phyloP scores from a whole-genome alignment of 2,888 invertebrate species.

The Saturnia pavonia region DNA sequence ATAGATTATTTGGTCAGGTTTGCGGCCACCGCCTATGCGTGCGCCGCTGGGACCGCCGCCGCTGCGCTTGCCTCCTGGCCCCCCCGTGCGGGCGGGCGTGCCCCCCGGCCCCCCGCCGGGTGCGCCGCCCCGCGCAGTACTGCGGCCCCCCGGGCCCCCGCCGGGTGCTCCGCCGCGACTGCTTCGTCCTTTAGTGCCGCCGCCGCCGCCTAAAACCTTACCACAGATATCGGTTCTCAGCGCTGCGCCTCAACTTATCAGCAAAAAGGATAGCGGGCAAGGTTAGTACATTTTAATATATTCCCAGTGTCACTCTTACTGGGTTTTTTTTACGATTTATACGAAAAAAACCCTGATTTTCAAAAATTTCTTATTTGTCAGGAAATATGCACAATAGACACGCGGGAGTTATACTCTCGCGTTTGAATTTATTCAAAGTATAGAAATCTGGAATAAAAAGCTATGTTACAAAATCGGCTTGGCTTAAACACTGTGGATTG shows the following conservation, averaged over 20 bases:
- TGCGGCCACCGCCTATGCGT: slow-evolving; percentile 63
- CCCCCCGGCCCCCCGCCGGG: slow-evolving; percentile 80
- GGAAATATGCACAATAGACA: too few relatives aligned
- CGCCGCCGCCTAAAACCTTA: slow-evolving; percentile 65
- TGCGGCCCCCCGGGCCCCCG: slow-evolving; percentile 83
- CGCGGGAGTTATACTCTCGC: too few relatives aligned
- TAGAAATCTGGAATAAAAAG: too few relatives aligned
- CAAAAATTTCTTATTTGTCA: too few relatives aligned
- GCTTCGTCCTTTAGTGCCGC: slow-evolving; percentile 82
- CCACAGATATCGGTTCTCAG: slow-evolving; percentile 87
- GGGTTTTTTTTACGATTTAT: too few relatives aligned
- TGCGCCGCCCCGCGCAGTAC: slow-evolving; percentile 82
- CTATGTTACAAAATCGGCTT: too few relatives aligned
- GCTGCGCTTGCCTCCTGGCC: slow-evolving; percentile 35
- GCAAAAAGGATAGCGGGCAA: slow-evolving; percentile 85
- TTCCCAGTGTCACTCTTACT: neutral
- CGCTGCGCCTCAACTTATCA: slow-evolving; percentile 91
- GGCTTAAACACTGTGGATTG: too few relatives aligned
- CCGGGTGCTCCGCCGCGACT: slow-evolving; percentile 85
- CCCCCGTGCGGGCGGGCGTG: slow-evolving; percentile 64
- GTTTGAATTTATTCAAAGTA: too few relatives aligned
- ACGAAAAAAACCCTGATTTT: too few relatives aligned
- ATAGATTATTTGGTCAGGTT: slow-evolving; percentile 38
- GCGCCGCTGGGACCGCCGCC: slow-evolving; percentile 45
- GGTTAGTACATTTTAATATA: slow-evolving; percentile 40